Percentiles rank a stretch among this genome's conserved stretches.
Conservation (phyloP, 1,140 invertebrate genomes). For the Anagrus nilaparvatae region DNA sequence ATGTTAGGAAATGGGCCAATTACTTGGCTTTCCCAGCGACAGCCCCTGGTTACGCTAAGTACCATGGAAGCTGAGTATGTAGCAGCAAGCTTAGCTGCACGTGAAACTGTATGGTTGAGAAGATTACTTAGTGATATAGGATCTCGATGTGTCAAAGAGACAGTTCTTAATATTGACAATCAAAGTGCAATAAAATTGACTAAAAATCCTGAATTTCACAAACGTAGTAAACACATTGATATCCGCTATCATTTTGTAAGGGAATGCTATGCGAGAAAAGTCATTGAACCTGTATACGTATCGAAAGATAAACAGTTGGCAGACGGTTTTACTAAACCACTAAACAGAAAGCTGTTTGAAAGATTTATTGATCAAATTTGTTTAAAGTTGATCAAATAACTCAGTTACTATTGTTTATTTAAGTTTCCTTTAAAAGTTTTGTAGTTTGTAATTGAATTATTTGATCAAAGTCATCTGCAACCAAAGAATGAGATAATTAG, state of each 20-base stretch:
- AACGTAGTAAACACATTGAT: slow-evolving; percentile 28
- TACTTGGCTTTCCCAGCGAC: slow-evolving; percentile 21
- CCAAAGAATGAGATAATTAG: too few species aligned
- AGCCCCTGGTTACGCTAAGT: slow-evolving; percentile 9
- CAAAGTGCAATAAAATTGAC: slow-evolving; percentile 31
- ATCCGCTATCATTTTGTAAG: slow-evolving; percentile 24
- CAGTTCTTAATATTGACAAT: slow-evolving; percentile 27
- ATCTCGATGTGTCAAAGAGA: slow-evolving; percentile 3
- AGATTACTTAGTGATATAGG: slow-evolving; percentile 13
- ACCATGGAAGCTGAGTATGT: slow-evolving; percentile 26
- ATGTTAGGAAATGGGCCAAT: slow-evolving; percentile 20
- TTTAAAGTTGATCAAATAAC: too few species aligned
- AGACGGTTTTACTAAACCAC: too few species aligned
- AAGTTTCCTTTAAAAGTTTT: too few species aligned
- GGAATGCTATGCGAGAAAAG: slow-evolving; percentile 13
- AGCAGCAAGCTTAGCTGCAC: slow-evolving; percentile 15
- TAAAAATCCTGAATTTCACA: slow-evolving; percentile 33
- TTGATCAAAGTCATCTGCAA: too few species aligned
- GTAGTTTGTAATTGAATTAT: too few species aligned
- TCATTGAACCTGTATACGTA: too few species aligned
- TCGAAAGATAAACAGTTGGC: too few species aligned
- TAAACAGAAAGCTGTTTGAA: too few species aligned
- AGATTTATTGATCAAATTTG: too few species aligned
- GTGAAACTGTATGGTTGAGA: slow-evolving; percentile 16
- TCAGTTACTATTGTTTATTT: too few species aligned